Evolutionary conservation across 2,113 vertebrate species (phyloP).

Genomic region (Myiagra hebetior): DNA sequence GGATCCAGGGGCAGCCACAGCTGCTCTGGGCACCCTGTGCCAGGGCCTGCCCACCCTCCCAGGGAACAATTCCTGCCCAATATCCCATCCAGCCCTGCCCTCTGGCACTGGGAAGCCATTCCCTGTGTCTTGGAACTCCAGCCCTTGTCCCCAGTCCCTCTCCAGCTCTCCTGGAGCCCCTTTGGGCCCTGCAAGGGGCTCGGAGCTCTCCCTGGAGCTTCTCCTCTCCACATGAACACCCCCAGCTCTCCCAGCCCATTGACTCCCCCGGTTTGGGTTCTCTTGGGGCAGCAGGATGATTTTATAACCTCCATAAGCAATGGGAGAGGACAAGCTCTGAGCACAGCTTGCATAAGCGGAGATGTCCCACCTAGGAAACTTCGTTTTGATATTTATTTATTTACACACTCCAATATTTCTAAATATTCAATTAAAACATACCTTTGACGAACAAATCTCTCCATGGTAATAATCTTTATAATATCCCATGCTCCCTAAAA

Average conservation of each 20-base stretch:
- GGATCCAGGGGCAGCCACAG: neutral
- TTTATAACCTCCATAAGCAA: rapidly evolving
- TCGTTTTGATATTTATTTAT: neutral
- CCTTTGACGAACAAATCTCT: neutral
- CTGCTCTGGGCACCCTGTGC: neutral
- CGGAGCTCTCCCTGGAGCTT: neutral
- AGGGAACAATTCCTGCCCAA: neutral
- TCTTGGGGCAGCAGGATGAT: rapidly evolving
- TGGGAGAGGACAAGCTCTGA: neutral
- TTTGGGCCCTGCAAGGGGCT: neutral
- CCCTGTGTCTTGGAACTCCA: neutral
- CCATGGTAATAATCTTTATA: neutral
- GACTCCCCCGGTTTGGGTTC: neutral
- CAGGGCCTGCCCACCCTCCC: neutral
- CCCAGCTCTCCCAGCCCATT: neutral
- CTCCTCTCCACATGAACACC: neutral
- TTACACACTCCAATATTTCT: neutral
- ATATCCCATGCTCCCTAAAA: neutral
- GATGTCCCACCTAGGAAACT: neutral
- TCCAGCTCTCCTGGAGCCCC: neutral
- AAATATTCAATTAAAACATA: neutral
- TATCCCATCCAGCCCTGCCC: neutral
- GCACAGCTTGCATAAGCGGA: neutral
- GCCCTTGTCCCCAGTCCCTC: neutral
- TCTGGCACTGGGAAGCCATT: neutral